Conservation (phyloP, 2,888 invertebrate genomes). For the Notocelia uddmanniana region DNA sequence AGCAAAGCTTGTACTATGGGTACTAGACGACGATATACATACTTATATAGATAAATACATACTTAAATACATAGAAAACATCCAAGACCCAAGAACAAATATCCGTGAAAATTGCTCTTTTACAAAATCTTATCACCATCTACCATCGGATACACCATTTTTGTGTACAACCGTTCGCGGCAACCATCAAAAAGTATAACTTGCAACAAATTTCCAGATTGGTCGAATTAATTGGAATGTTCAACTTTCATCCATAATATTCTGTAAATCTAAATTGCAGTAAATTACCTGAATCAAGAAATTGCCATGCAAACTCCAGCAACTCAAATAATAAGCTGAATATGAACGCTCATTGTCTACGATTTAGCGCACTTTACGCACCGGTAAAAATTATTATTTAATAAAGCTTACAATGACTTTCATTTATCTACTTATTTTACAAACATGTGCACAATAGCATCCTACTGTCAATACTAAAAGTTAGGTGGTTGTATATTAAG, state of each 20-base stretch:
- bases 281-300: not conserved
- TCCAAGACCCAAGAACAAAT: no score
- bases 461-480: constrained; percentile 25
- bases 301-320: constrained; percentile 21
- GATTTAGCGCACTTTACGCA: not conserved
- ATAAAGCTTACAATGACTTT: constrained; percentile 11
- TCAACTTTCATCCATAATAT: not conserved
- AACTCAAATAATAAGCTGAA: constrained; percentile 10
- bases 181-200: not conserved
- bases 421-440: constrained; percentile 19
- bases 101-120: no score
- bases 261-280: not conserved
- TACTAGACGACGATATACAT: no score
- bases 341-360: not conserved
- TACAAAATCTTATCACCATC: no score
- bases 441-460: constrained; percentile 27
- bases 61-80: no score
- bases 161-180: not conserved
- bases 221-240: not conserved
- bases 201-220: not conserved
- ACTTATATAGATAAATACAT: no score
- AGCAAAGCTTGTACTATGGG: no score
- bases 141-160: no score
- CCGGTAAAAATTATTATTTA: constrained; percentile 5
- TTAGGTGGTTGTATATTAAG: constrained; percentile 24